These are phyloP conservation scores for Oenanthe melanoleuca DNA, from an alignment of 2,113 vertebrate species.

Conservation along the genomic window DNA sequence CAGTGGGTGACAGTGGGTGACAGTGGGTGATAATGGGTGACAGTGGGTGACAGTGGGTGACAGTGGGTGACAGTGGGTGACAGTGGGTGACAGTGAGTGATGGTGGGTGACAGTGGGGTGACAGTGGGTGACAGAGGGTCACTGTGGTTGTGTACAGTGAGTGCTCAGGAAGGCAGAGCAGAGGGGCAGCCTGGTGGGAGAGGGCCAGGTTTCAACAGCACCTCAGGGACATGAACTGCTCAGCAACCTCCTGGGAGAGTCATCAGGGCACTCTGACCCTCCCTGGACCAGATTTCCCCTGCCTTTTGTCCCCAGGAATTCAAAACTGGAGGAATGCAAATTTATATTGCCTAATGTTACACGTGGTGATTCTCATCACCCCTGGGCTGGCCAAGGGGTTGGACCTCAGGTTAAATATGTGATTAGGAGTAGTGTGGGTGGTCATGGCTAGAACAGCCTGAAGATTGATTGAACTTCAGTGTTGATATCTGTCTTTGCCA, in stretches of 20 bases:
- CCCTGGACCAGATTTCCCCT: neutral
- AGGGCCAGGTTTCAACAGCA: neutral
- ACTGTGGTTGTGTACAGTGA: too few species aligned
- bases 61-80: neutral
- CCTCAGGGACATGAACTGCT: neutral
- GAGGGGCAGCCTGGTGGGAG: neutral
- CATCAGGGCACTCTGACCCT: neutral
- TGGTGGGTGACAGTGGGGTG: too few species aligned
- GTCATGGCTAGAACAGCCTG: neutral
- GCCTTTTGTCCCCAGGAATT: neutral
- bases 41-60: too few species aligned
- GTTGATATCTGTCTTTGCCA: neutral
- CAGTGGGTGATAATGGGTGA: too few species aligned
- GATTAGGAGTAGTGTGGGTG: neutral
- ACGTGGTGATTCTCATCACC: fast-evolving
- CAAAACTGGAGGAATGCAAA: neutral
- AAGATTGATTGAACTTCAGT: neutral
- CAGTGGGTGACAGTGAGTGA: too few species aligned
- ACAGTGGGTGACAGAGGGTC: too few species aligned
- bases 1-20: neutral
- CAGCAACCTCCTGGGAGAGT: neutral
- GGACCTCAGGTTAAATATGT: neutral
- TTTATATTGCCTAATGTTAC: neutral
- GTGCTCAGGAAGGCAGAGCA: neutral
- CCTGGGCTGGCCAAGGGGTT: too few species aligned